Base-by-base conservation (phyloP, 1,140 invertebrate genomes). In the Drosophila prosaltans region DNA sequence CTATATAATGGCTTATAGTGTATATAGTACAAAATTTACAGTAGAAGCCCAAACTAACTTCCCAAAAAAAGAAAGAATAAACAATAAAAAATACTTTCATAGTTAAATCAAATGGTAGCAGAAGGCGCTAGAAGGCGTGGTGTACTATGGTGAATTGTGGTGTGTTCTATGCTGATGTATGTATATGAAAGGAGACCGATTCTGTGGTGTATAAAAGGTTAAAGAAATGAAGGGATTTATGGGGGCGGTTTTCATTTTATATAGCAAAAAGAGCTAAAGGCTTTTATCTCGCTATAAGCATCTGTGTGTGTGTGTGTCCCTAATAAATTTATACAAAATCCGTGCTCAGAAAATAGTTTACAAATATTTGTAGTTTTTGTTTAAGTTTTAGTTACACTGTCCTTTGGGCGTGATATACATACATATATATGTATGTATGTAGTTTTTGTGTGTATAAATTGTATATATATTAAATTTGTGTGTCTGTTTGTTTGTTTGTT, bases 21-120 rank as follows among this genome's bases (percentile, higher is more conserved):
- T 88, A 89, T 89, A 89, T 88, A 89, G 84, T 89, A 89, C 84
- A 89, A 89, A 89, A 89, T 89, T 89, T 89, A 89, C 84, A 89
- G 71, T 84, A 74, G 84, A 88, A 88, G 80, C 69, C 59, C 16
- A 16, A 80, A 51, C 45, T 40, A 62, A 79, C 78, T 80, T 81
- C 71, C 45, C 21, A 51, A 51, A 51, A 51, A 36, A 36, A 36
- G 6, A 36, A 36, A 36, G 6, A 36, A 36, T 1, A 36, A 36
- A 5, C 1, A 36, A 36, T 4, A 6, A 36, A 36, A 51, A 26
- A 51, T 26, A 26, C 7, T 26, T 80, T 28, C 43, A 43, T 43
- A 16, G 10, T 36, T 54, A 74, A 78, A 65, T 65, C 36, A 66
- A 70, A 65, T 36, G 30, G 69, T 39, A 30, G 16, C 16, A 63